phyloP scores from a whole-genome alignment of 2,113 vertebrate genomes.

The Caracal caracal region DNA sequence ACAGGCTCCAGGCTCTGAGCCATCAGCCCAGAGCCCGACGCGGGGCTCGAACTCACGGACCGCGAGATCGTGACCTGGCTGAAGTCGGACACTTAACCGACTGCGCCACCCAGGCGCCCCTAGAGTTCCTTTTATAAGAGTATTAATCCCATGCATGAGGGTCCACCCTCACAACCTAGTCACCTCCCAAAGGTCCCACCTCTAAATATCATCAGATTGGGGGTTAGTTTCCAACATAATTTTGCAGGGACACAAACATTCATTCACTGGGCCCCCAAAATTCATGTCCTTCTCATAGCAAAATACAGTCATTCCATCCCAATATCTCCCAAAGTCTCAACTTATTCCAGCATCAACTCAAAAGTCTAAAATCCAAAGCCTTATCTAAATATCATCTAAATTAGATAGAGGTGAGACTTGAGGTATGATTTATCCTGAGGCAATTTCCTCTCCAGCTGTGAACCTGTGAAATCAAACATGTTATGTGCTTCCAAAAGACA shows the following conservation, averaged over 20 bases:
- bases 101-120: too few species aligned
- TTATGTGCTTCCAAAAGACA: background rate
- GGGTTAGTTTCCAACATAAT: background rate
- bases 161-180: background rate
- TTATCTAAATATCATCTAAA: background rate
- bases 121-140: background rate
- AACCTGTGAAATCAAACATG: background rate
- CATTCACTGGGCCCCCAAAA: background rate
- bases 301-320: background rate
- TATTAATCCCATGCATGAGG: background rate
- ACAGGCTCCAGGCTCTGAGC: too few species aligned
- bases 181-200: background rate
- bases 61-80: too few species aligned
- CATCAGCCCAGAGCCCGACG: too few species aligned
- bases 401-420: background rate
- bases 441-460: background rate
- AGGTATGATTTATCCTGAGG: background rate
- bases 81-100: too few species aligned
- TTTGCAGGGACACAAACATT: background rate
- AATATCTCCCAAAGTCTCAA: background rate
- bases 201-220: background rate
- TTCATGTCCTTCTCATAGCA: background rate
- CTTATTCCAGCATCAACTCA: background rate
- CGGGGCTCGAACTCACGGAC: too few species aligned
- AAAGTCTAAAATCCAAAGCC: background rate